These are phyloP conservation scores for Chiloscyllium plagiosum DNA, from an alignment of 2,113 vertebrate species.

Conservation along the genomic window DNA sequence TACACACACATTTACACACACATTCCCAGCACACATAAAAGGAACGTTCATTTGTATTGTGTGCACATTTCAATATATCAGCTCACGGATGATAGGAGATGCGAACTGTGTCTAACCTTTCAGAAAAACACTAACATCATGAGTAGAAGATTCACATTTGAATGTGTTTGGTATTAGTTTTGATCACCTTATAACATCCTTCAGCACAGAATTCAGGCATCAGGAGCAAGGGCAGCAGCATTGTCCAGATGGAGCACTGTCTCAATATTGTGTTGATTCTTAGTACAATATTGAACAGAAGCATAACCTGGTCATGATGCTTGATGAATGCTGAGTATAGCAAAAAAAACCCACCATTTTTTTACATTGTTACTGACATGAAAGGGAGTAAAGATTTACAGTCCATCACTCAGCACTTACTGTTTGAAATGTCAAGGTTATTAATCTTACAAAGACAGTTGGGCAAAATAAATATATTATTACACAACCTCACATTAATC, in stretches of 20 bases:
- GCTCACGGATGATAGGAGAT: constrained; percentile 20
- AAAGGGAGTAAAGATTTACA: background rate
- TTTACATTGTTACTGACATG: background rate
- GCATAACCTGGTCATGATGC: background rate
- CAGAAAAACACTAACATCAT: constrained; percentile 28
- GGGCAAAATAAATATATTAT: background rate
- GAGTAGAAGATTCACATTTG: constrained; percentile 39
- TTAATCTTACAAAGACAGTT: background rate
- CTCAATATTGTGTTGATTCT: background rate
- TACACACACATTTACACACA: too few relatives aligned
- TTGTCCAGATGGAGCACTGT: background rate
- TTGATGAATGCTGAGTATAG: background rate
- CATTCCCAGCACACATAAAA: too few relatives aligned
- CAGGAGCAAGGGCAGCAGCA: background rate
- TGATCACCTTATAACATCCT: background rate
- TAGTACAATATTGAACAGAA: background rate
- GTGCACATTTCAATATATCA: background rate
- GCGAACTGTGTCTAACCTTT: constrained; percentile 39
- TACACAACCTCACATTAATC: background rate
- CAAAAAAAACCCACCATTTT: background rate
- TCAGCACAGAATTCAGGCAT: background rate
- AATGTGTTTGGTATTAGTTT: constrained; percentile 23
- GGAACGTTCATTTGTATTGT: background rate
- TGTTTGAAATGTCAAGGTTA: background rate
- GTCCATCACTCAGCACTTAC: background rate